Percentiles rank a stretch among this genome's conserved stretches.
These are phyloP conservation scores for Mycalesis mineus DNA, from an alignment of 2,888 invertebrate species.

Conservation along the genomic window DNA sequence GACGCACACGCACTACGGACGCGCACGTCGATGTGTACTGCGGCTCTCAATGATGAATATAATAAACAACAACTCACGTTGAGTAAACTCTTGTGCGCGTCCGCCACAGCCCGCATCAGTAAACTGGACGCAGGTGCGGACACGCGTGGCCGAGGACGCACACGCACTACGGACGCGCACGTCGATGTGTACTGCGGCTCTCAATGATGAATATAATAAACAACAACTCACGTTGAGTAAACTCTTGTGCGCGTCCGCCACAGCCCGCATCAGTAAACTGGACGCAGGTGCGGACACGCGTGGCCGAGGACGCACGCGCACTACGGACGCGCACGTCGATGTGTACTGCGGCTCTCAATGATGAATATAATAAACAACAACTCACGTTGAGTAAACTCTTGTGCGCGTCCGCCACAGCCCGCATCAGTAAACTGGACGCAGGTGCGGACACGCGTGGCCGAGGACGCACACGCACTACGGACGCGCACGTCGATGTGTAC, in stretches of 20 bases:
- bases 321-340: slow-evolving; percentile 57
- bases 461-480: slow-evolving; percentile 65
- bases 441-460: slow-evolving; percentile 57
- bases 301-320: slow-evolving; percentile 63
- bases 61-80: slow-evolving; percentile 46
- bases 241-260: slow-evolving; percentile 94
- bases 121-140: slow-evolving; percentile 73
- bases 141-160: slow-evolving; percentile 60
- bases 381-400: slow-evolving; percentile 79
- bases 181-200: slow-evolving; percentile 33
- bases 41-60: too few relatives aligned
- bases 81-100: slow-evolving; percentile 88
- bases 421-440: slow-evolving; percentile 82
- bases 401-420: slow-evolving; percentile 94
- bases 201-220: too few relatives aligned
- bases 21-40: slow-evolving; percentile 42
- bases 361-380: too few relatives aligned
- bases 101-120: slow-evolving; percentile 91
- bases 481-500: slow-evolving; percentile 45
- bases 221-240: slow-evolving; percentile 50
- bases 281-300: slow-evolving; percentile 55
- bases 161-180: slow-evolving; percentile 65
- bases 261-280: slow-evolving; percentile 88
- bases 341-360: slow-evolving; percentile 37
- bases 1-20: slow-evolving; percentile 65